Conservation (phyloP, 64 coral and sea anemone species). For the Porites lutea region DNA sequence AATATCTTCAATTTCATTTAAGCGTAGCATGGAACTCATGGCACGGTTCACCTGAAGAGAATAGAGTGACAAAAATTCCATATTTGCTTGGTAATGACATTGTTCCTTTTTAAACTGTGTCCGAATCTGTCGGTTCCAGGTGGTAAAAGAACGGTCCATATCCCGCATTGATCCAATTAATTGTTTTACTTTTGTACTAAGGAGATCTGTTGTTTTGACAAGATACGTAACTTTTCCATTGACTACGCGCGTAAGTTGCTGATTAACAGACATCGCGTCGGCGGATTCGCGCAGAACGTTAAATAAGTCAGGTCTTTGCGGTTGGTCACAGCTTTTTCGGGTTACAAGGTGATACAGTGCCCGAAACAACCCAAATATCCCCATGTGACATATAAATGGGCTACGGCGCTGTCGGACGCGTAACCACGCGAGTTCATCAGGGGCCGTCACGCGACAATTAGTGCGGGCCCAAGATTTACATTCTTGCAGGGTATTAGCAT, state of each 20-base stretch:
- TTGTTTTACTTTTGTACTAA: constrained; percentile 49
- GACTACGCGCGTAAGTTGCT: constrained; percentile 3
- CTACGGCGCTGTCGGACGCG: neutral
- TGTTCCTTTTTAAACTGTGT: neutral
- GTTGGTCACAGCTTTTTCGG: neutral
- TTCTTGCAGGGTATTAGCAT: neutral
- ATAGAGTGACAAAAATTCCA: constrained; percentile 33
- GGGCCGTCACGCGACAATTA: neutral
- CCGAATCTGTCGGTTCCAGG: constrained; percentile 12
- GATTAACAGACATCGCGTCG: neutral
- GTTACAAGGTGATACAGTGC: constrained; percentile 1
- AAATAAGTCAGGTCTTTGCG: neutral
- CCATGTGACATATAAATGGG: constrained; percentile 37
- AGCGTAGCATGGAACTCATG: neutral
- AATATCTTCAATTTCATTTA: constrained; percentile 32
- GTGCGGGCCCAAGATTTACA: neutral
- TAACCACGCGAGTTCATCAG: constrained; percentile 24
- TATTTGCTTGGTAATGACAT: neutral
- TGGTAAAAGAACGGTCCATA: neutral
- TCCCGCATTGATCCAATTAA: neutral
- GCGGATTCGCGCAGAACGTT: neutral
- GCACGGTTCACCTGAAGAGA: constrained; percentile 12
- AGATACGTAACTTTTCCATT: constrained; percentile 33
- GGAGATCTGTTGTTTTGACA: constrained; percentile 21
- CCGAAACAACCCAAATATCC: constrained; percentile 30